These are phyloP conservation scores for Keiferia lycopersicella DNA, from an alignment of 2,888 invertebrate species.

Conservation along the genomic window DNA sequence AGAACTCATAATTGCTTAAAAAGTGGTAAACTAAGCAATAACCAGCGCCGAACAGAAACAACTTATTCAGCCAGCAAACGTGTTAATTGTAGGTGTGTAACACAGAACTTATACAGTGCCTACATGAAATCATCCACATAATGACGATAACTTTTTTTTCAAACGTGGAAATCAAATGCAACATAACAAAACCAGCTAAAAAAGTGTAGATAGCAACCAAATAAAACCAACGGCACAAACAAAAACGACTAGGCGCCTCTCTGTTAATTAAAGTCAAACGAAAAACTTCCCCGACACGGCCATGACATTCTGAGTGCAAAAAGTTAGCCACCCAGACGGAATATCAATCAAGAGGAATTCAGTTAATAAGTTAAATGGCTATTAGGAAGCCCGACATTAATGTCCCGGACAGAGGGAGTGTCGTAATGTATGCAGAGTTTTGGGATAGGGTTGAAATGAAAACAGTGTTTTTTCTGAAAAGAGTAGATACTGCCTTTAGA, in stretches of 20 bases:
- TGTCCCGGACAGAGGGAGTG: conserved; percentile 8
- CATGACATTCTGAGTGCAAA: conserved; percentile 19
- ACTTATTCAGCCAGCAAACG: too few species aligned
- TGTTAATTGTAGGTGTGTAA: too few species aligned
- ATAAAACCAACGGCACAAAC: background rate
- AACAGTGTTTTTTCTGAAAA: background rate
- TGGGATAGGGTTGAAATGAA: conserved; percentile 1
- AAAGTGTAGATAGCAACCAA: background rate
- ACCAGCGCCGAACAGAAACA: too few species aligned
- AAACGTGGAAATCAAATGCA: too few species aligned
- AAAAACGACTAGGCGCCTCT: background rate
- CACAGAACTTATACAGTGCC: too few species aligned
- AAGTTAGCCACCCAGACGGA: conserved; percentile 9
- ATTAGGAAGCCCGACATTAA: conserved; percentile 26
- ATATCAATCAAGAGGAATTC: conserved; percentile 24
- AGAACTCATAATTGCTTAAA: too few species aligned
- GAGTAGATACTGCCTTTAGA: too few species aligned
- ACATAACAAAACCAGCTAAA: too few species aligned
- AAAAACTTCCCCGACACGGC: conserved; percentile 17
- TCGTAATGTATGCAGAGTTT: conserved; percentile 11
- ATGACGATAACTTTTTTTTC: too few species aligned
- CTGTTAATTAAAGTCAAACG: conserved; percentile 20
- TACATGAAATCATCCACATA: too few species aligned
- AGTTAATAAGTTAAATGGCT: conserved; percentile 13
- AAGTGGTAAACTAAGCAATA: too few species aligned